Percentiles rank a stretch among this genome's conserved stretches.
Evolutionary conservation across 1,140 invertebrate species (phyloP).

Genomic region (Drosophila saltans): DNA sequence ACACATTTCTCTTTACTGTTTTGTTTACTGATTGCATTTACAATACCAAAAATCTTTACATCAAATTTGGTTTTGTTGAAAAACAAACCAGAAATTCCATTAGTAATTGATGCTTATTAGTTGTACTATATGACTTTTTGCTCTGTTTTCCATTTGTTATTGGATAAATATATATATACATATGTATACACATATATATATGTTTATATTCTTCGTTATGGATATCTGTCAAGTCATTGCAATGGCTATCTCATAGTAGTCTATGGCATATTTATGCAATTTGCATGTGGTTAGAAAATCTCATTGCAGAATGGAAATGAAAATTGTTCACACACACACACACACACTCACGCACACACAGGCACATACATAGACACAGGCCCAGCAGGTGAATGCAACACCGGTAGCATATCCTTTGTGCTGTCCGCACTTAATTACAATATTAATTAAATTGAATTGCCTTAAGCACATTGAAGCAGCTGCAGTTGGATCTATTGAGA

Average conservation of each 20-base stretch:
- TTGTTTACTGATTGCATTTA: no score
- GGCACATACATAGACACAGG: not conserved
- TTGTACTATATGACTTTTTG: no score
- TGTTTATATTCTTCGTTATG: not conserved
- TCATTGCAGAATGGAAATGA: conserved; percentile 3
- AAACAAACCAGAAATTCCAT: no score
- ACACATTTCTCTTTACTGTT: no score
- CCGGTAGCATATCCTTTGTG: not conserved
- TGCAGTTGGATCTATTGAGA: not conserved
- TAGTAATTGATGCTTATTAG: no score
- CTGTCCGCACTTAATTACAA: conserved; percentile 57
- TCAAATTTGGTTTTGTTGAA: no score
- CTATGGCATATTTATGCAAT: conserved; percentile 5
- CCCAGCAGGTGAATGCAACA: conserved; percentile 1
- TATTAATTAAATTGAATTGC: conserved; percentile 64
- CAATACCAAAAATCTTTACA: no score
- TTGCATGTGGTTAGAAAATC: not conserved
- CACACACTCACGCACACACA: not conserved
- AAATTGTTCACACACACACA: conserved; percentile 2
- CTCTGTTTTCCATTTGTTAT: no score
- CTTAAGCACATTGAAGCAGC: conserved; percentile 35
- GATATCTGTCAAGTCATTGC: not conserved
- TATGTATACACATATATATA: not conserved
- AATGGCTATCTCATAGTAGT: not conserved
- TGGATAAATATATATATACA: no score